Evolutionary conservation across 2,797 vertebrate genomes (phyloP), one percentile per base, ranked within the genome.

Genomic region (Ibycter americanus): DNA sequence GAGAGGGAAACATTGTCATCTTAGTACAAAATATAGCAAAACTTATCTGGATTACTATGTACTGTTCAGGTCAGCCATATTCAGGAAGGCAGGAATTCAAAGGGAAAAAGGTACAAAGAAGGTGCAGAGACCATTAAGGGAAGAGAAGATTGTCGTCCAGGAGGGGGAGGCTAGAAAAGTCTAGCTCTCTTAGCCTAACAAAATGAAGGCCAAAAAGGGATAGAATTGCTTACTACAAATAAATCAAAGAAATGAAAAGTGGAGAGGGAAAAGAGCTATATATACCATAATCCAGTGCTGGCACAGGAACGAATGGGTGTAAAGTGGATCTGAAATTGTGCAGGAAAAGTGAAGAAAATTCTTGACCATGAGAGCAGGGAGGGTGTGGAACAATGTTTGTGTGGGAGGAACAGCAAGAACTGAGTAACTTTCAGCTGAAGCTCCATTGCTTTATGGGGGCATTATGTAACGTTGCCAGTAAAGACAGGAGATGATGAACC

Each of bases 371-470:
- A 58, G 76, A 74, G 36, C 38, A 51, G 58, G 44, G 76, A 83
- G 68, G 42, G 9, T 83, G 76, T 62, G 65, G 49, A 78, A 26
- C 34, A 90, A 83, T 10, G 9, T 82, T 90, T 38, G 19, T 0
- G 20, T 90, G 83, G 82, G 89, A 95, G 49, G 76, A 94, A 42
- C 36, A 83, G 67, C 40, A 88, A 91, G 80, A 93, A 56, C 61
- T 90, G 87, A 97, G 87, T 90, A 95, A 96, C 65, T 89, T 94
- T 88, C 82, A 91, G 72, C 84, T 95, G 84, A 68, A 95, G 38
- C 42, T 73, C 44, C 6, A 12, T 51, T 86, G 65, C 67, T 93
- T 94, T 93, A 44, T 65, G 62, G 58, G 46, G 56, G 36, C 11
- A 12, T 96, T 95, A 86, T 95, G 94, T 88, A 94, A 94, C 0